Percentiles rank a stretch among this genome's conserved stretches.
Evolutionary conservation across 35 echinoderm and acorn worm species (phyloP).

Genomic region (Anneissia japonica): DNA sequence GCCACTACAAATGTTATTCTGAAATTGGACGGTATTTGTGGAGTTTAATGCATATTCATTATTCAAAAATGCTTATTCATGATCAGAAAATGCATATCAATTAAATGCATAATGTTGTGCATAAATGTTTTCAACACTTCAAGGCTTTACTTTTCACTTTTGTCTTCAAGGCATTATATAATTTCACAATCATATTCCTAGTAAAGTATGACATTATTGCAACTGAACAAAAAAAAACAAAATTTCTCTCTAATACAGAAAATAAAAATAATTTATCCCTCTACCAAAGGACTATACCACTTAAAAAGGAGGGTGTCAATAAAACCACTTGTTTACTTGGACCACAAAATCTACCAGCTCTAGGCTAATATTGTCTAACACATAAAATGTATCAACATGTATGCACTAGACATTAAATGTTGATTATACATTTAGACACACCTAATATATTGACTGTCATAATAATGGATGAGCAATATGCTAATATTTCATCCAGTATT

Average conservation of each 20-base stretch:
- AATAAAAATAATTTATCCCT: not conserved
- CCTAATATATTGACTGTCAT: not conserved
- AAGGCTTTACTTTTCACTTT: too few species aligned
- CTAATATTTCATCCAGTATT: not conserved
- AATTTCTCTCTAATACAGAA: not conserved
- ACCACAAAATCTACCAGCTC: not conserved
- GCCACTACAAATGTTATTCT: not conserved
- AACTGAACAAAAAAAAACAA: not conserved
- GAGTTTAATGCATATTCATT: not conserved
- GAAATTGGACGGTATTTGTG: not conserved
- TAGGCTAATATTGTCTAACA: not conserved
- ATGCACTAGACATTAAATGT: too few species aligned
- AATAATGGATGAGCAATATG: not conserved
- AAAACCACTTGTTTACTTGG: not conserved
- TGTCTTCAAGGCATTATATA: not conserved
- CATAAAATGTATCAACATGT: too few species aligned
- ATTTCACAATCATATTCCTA: not conserved
- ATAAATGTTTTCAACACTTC: not conserved
- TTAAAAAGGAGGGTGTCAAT: not conserved
- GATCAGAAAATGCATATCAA: not conserved
- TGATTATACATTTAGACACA: not conserved
- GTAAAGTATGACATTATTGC: not conserved
- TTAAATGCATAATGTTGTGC: not conserved
- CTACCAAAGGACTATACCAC: not conserved
- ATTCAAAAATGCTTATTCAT: too few species aligned